phyloP scores from a whole-genome alignment of 2,888 invertebrate genomes.

The Melanophora roralis region DNA sequence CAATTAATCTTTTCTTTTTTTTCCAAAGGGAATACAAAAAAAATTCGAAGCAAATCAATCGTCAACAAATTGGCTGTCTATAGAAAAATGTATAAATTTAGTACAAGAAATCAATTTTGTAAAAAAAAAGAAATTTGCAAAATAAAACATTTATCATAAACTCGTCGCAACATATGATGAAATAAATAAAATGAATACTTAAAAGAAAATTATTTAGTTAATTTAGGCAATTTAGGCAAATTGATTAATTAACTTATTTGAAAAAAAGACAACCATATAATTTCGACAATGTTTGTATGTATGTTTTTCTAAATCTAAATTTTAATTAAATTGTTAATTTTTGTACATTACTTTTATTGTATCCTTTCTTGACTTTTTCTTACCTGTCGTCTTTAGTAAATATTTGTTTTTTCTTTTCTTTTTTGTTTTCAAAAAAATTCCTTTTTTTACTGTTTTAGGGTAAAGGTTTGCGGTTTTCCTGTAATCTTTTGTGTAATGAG shows the following conservation, averaged over 20 bases:
- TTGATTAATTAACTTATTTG: neutral
- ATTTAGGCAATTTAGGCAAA: neutral
- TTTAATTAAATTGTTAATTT: constrained; percentile 6
- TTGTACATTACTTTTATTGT: neutral
- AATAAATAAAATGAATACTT: neutral
- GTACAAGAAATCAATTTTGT: neutral
- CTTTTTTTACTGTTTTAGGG: neutral
- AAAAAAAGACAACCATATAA: constrained; percentile 18
- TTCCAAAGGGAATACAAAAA: neutral
- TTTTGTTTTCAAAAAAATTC: neutral
- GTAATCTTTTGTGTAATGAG: constrained; percentile 31
- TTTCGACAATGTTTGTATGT: constrained; percentile 13
- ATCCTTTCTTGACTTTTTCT: neutral
- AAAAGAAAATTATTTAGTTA: too few species aligned
- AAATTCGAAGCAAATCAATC: constrained; percentile 53
- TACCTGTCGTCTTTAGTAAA: neutral
- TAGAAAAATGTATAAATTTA: constrained; percentile 2
- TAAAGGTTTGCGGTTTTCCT: constrained; percentile 2
- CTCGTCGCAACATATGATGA: neutral
- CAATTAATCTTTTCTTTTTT: constrained; percentile 48
- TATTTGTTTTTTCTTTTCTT: neutral
- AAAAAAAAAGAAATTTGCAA: neutral
- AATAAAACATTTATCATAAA: constrained; percentile 15
- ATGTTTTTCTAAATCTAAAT: neutral
- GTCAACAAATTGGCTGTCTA: constrained; percentile 59